phyloP scores from a whole-genome alignment of 1,140 invertebrate species.

The Cylas formicarius region DNA sequence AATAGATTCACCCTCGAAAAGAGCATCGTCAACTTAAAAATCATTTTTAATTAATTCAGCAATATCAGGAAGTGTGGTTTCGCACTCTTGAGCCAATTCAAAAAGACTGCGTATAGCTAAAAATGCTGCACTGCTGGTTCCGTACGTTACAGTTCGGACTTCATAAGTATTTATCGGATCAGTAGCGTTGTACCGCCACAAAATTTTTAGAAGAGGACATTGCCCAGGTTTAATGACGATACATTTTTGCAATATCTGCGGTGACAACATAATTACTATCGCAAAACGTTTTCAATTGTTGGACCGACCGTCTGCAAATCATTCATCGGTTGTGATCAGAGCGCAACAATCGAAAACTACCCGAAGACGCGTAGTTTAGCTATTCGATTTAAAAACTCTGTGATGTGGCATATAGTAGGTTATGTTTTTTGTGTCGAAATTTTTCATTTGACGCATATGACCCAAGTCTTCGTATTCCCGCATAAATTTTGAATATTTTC shows the following conservation, averaged over 20 bases:
- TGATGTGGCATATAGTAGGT: conserved; percentile 42
- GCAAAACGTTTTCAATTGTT: conserved; percentile 34
- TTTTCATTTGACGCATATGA: conserved; percentile 3
- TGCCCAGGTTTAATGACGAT: conserved; percentile 32
- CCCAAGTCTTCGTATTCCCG: neutral
- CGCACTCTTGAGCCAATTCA: conserved; percentile 29
- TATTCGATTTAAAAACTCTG: conserved; percentile 34
- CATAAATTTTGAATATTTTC: neutral
- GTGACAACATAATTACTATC: conserved; percentile 29
- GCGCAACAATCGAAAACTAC: conserved; percentile 39
- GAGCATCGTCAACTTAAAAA: conserved; percentile 46
- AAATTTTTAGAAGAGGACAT: conserved; percentile 34
- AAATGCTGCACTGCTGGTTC: conserved; percentile 34
- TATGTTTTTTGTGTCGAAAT: neutral
- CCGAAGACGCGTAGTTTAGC: conserved; percentile 32
- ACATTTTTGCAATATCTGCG: conserved; percentile 43
- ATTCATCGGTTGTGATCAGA: conserved; percentile 24
- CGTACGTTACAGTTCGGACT: conserved; percentile 35
- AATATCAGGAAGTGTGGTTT: conserved; percentile 22
- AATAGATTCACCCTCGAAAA: conserved; percentile 27
- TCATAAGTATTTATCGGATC: conserved; percentile 23
- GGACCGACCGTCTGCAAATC: conserved; percentile 30
- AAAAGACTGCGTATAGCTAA: conserved; percentile 34
- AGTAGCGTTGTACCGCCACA: conserved; percentile 31
- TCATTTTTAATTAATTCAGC: conserved; percentile 33